phyloP scores from a whole-genome alignment of 1,140 invertebrate species.

The Gonatopus flavifemur region DNA sequence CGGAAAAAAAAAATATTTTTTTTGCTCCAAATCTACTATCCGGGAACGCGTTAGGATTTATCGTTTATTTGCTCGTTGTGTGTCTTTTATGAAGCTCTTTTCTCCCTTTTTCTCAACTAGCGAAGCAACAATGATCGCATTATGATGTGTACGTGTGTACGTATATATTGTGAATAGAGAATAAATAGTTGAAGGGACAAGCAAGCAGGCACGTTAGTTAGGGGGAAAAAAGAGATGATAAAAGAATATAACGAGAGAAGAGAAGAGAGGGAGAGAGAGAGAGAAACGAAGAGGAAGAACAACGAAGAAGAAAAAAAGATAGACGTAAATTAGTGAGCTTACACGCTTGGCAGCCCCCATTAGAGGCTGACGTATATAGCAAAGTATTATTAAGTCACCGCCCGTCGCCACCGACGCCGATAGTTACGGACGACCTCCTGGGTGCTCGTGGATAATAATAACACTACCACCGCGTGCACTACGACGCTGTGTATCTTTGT shows the following conservation, averaged over 20 bases:
- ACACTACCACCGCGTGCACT: conserved; percentile 29
- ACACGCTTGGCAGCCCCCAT: conserved; percentile 45
- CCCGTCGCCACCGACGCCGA: conserved; percentile 38
- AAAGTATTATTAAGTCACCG: conserved; percentile 49
- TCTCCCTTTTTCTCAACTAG: too few species aligned
- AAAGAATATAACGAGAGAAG: background rate
- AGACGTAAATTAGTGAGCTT: conserved; percentile 47
- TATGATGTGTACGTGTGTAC: too few species aligned
- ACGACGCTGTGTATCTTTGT: too few species aligned
- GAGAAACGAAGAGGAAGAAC: conserved; percentile 10
- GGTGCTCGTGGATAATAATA: conserved; percentile 44
- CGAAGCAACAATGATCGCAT: too few species aligned
- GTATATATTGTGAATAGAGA: too few species aligned
- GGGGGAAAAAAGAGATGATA: background rate
- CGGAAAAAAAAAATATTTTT: too few species aligned
- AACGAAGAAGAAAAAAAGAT: conserved; percentile 22
- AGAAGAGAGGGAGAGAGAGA: conserved; percentile 16
- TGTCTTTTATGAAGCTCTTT: too few species aligned
- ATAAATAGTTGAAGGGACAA: conserved; percentile 11
- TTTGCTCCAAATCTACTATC: too few species aligned
- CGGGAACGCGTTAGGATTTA: too few species aligned
- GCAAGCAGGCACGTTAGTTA: background rate
- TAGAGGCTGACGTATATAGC: conserved; percentile 46
- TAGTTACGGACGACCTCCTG: conserved; percentile 42
- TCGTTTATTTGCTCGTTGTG: too few species aligned